Percentiles rank a stretch among this genome's conserved stretches.
Evolutionary conservation across 2,888 invertebrate genomes (phyloP).

Genomic region (Arge pagana): DNA sequence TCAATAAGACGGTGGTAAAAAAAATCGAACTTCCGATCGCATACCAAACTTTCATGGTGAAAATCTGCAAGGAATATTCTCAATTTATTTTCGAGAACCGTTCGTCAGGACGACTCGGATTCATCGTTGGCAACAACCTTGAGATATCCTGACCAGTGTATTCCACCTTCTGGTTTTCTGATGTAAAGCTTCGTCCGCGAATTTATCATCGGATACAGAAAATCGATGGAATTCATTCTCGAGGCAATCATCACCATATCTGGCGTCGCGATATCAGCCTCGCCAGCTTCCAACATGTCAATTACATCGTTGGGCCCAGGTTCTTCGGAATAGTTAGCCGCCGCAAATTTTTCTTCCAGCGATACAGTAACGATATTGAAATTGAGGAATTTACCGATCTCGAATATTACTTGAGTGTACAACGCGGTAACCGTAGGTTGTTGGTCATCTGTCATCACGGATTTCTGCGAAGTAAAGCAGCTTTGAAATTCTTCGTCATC

Average conservation of each 20-base stretch:
- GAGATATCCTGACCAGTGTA: slow-evolving; percentile 45
- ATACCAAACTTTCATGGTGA: slow-evolving; percentile 28
- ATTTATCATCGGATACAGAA: slow-evolving; percentile 41
- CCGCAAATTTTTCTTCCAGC: slow-evolving; percentile 8
- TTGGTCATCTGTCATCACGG: background rate
- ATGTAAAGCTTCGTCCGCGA: slow-evolving; percentile 38
- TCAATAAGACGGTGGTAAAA: slow-evolving; percentile 29
- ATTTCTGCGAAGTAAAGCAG: too few relatives aligned
- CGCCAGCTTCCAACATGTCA: slow-evolving; percentile 29
- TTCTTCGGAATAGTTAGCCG: slow-evolving; percentile 37
- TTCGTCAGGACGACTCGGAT: too few relatives aligned
- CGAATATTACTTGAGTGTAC: slow-evolving; percentile 25
- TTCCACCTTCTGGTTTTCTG: slow-evolving; percentile 29
- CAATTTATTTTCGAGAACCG: too few relatives aligned
- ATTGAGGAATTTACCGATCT: slow-evolving; percentile 35
- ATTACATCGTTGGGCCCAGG: slow-evolving; percentile 39
- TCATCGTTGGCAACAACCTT: slow-evolving; percentile 29
- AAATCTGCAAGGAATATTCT: slow-evolving; percentile 31
- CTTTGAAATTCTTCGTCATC: too few relatives aligned
- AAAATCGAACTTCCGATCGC: slow-evolving; percentile 25
- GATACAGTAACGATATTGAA: too few relatives aligned
- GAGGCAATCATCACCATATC: slow-evolving; percentile 39
- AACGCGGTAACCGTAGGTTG: slow-evolving; percentile 31
- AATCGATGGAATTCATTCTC: slow-evolving; percentile 40
- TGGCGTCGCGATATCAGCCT: slow-evolving; percentile 41